Evolutionary conservation across 1,140 invertebrate genomes (phyloP).

Genomic region (Magallana gigas): DNA sequence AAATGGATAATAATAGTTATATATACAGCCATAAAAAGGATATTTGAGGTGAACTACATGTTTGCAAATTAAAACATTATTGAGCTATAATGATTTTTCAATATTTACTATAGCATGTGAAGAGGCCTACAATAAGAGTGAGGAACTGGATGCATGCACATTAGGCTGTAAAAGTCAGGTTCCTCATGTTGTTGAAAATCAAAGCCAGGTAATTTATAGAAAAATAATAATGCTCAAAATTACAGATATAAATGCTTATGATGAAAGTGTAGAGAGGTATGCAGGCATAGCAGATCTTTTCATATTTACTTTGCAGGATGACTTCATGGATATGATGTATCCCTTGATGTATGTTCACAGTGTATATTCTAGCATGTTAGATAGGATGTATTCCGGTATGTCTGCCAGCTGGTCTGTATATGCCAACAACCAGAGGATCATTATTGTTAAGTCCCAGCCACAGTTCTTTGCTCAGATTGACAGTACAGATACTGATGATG

Average conservation of each 20-base stretch:
- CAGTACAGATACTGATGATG: constrained; percentile 62
- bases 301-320: constrained; percentile 59
- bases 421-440: constrained; percentile 71
- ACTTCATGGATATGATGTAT: constrained; percentile 66
- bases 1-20: neutral
- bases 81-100: neutral
- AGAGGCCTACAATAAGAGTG: constrained; percentile 66
- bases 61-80: neutral
- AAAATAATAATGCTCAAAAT: neutral
- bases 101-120: constrained; percentile 55
- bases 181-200: constrained; percentile 54
- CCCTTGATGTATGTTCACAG: constrained; percentile 77
- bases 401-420: constrained; percentile 77
- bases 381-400: constrained; percentile 72
- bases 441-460: constrained; percentile 75
- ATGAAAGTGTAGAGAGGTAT: neutral
- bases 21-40: neutral
- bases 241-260: neutral
- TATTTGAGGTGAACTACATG: neutral
- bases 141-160: constrained; percentile 63
- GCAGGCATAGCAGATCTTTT: neutral
- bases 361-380: constrained; percentile 76
- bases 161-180: constrained; percentile 67
- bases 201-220: constrained; percentile 39
- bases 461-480: constrained; percentile 63